A percentile compares a stretch with the other conserved stretches of the same genome.
These are phyloP conservation scores for Lepisosteus osseus DNA, from an alignment of 2,113 vertebrate genomes.

Conservation along the genomic window DNA sequence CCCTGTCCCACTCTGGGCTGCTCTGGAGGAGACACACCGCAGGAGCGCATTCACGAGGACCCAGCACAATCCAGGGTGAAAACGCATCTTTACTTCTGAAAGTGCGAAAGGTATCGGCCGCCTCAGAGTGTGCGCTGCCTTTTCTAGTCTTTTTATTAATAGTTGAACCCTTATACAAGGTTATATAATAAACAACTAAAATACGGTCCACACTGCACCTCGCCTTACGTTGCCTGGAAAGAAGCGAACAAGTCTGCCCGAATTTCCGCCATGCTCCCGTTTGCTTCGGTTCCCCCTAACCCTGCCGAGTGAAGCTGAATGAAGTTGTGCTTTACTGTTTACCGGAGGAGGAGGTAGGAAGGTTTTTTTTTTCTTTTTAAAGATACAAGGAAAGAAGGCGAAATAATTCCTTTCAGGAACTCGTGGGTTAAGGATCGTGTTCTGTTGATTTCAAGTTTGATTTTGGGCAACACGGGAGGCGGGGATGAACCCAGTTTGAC, in stretches of 20 bases:
- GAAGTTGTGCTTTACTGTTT: conserved; percentile 1
- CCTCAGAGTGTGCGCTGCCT: conserved; percentile 37
- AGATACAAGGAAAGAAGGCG: not conserved
- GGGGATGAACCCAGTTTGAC: conserved; percentile 30
- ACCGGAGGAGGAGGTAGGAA: not conserved
- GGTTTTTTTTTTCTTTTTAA: not conserved
- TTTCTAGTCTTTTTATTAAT: conserved; percentile 45
- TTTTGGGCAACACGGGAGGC: conserved; percentile 27
- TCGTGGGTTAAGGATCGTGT: not conserved
- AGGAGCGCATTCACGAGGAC: conserved; percentile 62
- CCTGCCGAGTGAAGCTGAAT: not conserved
- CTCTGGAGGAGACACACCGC: conserved; percentile 61
- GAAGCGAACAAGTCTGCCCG: conserved; percentile 10
- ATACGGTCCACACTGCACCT: conserved; percentile 6
- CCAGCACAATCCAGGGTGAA: conserved; percentile 58
- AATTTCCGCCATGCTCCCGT: conserved; percentile 41
- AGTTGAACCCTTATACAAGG: conserved; percentile 31
- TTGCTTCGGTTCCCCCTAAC: not conserved
- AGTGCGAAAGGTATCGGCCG: conserved; percentile 24
- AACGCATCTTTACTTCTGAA: conserved; percentile 50
- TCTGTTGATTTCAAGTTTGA: conserved; percentile 25
- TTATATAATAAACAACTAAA: conserved; percentile 37
- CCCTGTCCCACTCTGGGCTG: conserved; percentile 55
- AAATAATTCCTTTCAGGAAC: not conserved
- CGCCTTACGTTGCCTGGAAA: conserved; percentile 7